Percentiles rank a stretch among this genome's conserved stretches.
Evolutionary conservation across 92 coral and sea anemone species (phyloP).

Genomic region (Phymanthus crucifer): DNA sequence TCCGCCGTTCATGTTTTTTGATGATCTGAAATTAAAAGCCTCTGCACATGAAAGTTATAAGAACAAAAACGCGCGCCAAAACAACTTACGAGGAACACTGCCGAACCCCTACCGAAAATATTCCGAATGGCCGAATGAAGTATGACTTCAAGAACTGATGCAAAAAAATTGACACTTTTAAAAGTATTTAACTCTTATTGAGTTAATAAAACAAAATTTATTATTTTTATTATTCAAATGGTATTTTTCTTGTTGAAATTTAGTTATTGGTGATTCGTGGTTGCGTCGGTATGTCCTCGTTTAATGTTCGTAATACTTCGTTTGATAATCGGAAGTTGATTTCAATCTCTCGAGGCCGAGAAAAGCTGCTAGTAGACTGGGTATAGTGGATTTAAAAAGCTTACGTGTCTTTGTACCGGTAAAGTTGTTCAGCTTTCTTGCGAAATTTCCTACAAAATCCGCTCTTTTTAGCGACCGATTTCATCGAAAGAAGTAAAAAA

Average conservation of each 20-base stretch:
- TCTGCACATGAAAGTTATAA: neutral
- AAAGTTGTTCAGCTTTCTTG: constrained; percentile 9
- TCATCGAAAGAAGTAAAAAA: neutral
- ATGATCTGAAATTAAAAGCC: neutral
- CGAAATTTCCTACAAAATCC: neutral
- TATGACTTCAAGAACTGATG: too few relatives aligned
- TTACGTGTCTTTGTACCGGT: constrained; percentile 30
- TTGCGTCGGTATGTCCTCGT: neutral
- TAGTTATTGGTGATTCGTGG: too few relatives aligned
- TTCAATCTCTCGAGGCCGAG: neutral
- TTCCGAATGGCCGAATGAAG: neutral
- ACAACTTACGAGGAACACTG: neutral
- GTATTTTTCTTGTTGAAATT: neutral
- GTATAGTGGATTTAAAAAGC: neutral
- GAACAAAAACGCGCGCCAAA: neutral
- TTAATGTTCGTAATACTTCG: constrained; percentile 15
- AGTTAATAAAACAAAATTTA: neutral
- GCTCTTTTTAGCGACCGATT: neutral
- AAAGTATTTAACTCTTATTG: too few relatives aligned
- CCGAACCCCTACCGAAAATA: neutral
- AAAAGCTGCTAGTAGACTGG: constrained; percentile 20
- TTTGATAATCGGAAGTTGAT: neutral
- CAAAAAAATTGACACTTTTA: too few relatives aligned
- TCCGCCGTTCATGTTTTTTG: too few relatives aligned
- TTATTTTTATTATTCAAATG: neutral